Evolutionary conservation across 2,113 vertebrate genomes (phyloP), one percentile per base, ranked within the genome.

Genomic region (Pelvicachromis taeniatus): DNA sequence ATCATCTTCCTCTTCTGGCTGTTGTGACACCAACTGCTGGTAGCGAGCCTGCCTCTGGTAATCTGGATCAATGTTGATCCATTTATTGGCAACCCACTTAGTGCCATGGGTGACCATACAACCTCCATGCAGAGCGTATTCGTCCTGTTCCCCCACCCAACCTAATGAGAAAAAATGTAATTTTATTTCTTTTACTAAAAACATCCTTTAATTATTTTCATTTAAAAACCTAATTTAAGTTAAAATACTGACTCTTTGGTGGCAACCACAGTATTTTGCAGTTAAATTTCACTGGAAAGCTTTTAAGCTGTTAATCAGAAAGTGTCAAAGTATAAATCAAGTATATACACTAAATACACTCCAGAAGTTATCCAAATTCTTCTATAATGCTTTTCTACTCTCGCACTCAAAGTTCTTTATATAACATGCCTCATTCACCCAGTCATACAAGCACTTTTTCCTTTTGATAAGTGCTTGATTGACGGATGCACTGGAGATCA

Each of bases 61-160:
- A 93, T 98, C 97, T 11, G 98, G 98, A 89, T 99, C 98, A 23
- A 99, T 97, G n/a, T 99, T 99, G 95, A 99, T 99, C 98, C 98
- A 99, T 93, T 99, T 99, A 96, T 99, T 99, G 86, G 98, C 98
- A 0, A 99, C 97, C 98, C 98, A 99, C 88, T 99, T 99, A 54
- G 96, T 98, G 73, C 98, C 98, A 2, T 92, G 96, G 4, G 97
- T 98, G 90, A 99, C 98, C 90, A 99, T 93, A 89, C 98, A 99
- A 87, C 98, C 98, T 6, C 98, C 98, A 1, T 99, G 98, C 90
- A 99, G 93, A 7, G 98, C 97, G 0, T 98, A 99, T 92, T 99
- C 97, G 0, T 99, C 98, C 94, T 99, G 95, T 87, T 99, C 98
- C 13, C 98, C 98, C 9, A 99, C 97, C 98, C 98, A 99, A 82